Conservation (phyloP, 2,113 vertebrate species). For the Protobothrops mucrosquamatus region DNA sequence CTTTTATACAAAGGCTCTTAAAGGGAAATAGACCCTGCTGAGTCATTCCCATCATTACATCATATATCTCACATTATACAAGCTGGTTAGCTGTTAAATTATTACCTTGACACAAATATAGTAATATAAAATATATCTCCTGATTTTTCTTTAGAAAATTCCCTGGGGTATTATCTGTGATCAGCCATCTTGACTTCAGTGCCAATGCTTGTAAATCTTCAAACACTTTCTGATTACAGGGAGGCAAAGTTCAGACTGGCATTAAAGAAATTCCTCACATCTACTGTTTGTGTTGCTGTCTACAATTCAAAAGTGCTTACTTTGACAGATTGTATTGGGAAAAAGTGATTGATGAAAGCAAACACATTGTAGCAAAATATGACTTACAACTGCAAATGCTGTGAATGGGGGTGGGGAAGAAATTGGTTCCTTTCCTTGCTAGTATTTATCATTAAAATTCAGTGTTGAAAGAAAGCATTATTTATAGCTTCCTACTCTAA, state of each 20-base stretch:
- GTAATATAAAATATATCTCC: constrained; percentile 16
- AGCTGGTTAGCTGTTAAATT: no score
- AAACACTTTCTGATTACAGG: constrained; percentile 28
- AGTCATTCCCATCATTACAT: no score
- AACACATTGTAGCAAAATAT: constrained; percentile 7
- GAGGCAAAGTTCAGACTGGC: constrained; percentile 2
- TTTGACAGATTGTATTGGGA: neutral
- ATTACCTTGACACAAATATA: no score
- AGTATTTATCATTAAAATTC: neutral
- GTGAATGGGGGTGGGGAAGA: no score
- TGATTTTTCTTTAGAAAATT: constrained; percentile 33
- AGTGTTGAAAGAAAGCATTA: neutral
- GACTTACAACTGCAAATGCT: neutral
- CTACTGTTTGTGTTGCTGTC: neutral
- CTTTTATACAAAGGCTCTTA: no score
- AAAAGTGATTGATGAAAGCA: constrained; percentile 6
- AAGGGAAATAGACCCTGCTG: no score
- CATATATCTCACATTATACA: no score
- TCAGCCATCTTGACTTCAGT: constrained; percentile 36
- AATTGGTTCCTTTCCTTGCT: neutral
- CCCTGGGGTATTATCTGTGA: constrained; percentile 39
- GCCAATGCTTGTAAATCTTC: constrained; percentile 23
- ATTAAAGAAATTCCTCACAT: constrained; percentile 2
- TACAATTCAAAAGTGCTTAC: constrained; percentile 6
- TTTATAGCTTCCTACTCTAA: neutral